Evolutionary conservation across 2,113 vertebrate genomes (phyloP).

Genomic region (Pampusana beccarii): DNA sequence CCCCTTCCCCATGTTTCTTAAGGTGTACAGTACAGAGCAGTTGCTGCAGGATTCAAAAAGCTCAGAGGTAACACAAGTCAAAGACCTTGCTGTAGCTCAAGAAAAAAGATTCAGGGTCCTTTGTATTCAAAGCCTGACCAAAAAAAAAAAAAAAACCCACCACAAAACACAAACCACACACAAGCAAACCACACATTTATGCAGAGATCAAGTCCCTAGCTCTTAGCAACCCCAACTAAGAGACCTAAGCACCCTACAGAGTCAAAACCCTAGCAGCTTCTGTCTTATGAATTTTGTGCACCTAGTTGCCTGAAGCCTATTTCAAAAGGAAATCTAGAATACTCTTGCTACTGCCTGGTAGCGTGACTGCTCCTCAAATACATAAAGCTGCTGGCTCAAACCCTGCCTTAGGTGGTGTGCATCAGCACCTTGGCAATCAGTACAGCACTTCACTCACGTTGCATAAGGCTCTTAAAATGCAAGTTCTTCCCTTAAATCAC

Average conservation of each 20-base stretch:
- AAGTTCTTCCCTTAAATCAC: neutral
- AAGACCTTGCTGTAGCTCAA: neutral
- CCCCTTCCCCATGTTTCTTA: neutral
- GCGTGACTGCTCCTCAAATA: neutral
- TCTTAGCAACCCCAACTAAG: neutral
- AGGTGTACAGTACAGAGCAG: neutral
- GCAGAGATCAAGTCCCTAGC: neutral
- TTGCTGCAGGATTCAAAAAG: neutral
- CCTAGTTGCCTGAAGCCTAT: neutral
- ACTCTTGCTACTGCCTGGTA: neutral
- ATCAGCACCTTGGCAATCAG: neutral
- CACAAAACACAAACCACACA: too few relatives aligned
- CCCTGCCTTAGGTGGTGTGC: neutral
- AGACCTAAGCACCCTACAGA: neutral
- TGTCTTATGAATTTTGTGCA: neutral
- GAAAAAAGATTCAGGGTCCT: neutral
- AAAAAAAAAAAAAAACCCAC: neutral
- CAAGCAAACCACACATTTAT: neutral
- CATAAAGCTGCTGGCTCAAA: neutral
- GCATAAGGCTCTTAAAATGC: neutral
- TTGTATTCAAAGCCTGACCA: neutral
- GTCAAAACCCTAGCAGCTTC: neutral
- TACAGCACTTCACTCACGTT: neutral
- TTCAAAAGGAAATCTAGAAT: neutral
- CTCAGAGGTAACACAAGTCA: neutral